These are phyloP conservation scores for Drosophila oshimai DNA, from an alignment of 1,140 invertebrate genomes.

Conservation along the genomic window DNA sequence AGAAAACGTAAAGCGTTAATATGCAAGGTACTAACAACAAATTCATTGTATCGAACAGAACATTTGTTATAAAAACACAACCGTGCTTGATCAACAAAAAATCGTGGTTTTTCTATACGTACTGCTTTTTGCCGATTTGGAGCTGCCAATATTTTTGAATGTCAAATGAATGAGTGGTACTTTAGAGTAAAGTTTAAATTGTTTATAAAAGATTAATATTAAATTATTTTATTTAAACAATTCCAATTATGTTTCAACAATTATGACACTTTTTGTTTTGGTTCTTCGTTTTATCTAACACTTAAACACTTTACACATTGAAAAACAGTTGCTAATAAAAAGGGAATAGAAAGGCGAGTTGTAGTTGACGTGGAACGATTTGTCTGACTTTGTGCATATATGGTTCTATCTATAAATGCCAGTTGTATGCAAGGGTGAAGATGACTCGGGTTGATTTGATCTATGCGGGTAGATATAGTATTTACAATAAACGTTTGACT, in stretches of 20 bases:
- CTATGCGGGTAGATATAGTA: constrained; percentile 53
- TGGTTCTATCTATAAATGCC: constrained; percentile 14
- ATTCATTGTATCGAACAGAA: neutral
- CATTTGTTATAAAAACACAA: constrained; percentile 20
- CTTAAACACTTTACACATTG: constrained; percentile 50
- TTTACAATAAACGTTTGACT: constrained; percentile 62
- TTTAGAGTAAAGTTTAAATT: constrained; percentile 26
- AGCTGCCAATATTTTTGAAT: constrained; percentile 56
- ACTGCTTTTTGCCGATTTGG: constrained; percentile 64
- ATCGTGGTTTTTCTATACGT: constrained; percentile 37
- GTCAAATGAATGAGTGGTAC: constrained; percentile 16
- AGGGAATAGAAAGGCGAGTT: constrained; percentile 36
- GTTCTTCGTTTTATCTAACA: constrained; percentile 30
- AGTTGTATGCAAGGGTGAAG: constrained; percentile 32
- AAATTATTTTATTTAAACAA: constrained; percentile 58
- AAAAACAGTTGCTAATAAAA: constrained; percentile 19
- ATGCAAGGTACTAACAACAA: neutral
- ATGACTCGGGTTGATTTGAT: constrained; percentile 53
- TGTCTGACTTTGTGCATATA: constrained; percentile 13
- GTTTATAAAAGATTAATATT: too few species aligned
- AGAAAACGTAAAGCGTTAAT: constrained; percentile 51
- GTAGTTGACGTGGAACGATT: constrained; percentile 37
- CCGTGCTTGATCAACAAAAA: constrained; percentile 49
- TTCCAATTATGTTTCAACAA: constrained; percentile 56
- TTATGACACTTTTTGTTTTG: constrained; percentile 59